Evolutionary conservation across 2,888 invertebrate species (phyloP).

Genomic region (Habroteleia sp.): DNA sequence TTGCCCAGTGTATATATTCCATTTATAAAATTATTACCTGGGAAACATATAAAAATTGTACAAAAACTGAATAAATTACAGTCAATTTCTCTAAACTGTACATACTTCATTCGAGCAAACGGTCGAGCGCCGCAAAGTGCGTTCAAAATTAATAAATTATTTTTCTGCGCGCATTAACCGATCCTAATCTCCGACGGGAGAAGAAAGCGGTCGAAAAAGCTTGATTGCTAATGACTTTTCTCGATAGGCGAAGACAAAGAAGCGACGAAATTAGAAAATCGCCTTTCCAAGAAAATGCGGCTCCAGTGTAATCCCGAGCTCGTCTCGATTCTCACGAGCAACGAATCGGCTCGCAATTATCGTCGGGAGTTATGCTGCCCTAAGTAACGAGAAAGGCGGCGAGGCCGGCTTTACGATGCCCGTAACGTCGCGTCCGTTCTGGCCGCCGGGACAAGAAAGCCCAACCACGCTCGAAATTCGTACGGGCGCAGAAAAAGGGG

Average conservation of each 20-base stretch:
- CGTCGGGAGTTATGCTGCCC: slow-evolving; percentile 45
- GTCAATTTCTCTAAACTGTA: too few relatives aligned
- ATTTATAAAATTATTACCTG: too few relatives aligned
- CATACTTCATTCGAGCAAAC: too few relatives aligned
- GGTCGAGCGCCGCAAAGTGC: too few relatives aligned
- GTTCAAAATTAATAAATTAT: too few relatives aligned
- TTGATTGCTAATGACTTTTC: slow-evolving; percentile 17
- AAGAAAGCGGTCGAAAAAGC: slow-evolving; percentile 11
- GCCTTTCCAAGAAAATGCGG: slow-evolving; percentile 43
- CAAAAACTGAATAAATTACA: too few relatives aligned
- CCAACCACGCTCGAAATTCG: slow-evolving; percentile 41
- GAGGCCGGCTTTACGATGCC: slow-evolving; percentile 31
- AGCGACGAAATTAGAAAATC: slow-evolving; percentile 42
- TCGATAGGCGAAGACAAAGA: not conserved
- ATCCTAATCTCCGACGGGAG: too few relatives aligned
- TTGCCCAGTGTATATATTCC: too few relatives aligned
- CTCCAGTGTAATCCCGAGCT: slow-evolving; percentile 20
- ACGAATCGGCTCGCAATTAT: slow-evolving; percentile 48
- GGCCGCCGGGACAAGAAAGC: slow-evolving; percentile 39
- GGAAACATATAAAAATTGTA: too few relatives aligned
- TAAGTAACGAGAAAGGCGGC: slow-evolving; percentile 41
- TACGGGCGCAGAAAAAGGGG: slow-evolving; percentile 45
- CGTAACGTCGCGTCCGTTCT: slow-evolving; percentile 40
- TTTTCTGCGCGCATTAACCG: too few relatives aligned
- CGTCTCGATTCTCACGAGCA: slow-evolving; percentile 47